Evolutionary conservation across 2,888 invertebrate genomes (phyloP), one percentile per base, ranked within the genome.

Genomic region (Dryobotodes eremita): DNA sequence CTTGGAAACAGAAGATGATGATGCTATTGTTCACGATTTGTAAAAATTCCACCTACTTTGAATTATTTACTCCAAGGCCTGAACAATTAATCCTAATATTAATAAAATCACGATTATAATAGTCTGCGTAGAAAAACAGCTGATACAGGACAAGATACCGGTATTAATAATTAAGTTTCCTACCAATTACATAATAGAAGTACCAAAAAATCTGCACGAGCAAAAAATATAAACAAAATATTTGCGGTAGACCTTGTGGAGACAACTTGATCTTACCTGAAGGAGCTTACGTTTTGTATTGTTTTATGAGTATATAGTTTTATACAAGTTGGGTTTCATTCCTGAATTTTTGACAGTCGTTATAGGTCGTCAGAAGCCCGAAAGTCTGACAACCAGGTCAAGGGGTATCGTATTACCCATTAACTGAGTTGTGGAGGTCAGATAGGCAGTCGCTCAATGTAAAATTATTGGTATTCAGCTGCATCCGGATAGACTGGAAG

Each of bases 191-290:
- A 53, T 62, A 73, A 76, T 11, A 15, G 42, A 53, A 36, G 10
- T 8, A 11, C 65, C 36, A 75, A 82, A 83, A 82, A 85, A 62
- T 23, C 7, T 55, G 62, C 62, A n/a, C 15, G 57, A 69, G 50
- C 26, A 70, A 71, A 77, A 70, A 78, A 48, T 74, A 42, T 71
- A 64, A 83, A 84, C 70, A 86, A 71, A 68, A 61, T 48, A 55
- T 46, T 71, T 42, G 31, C 50, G 5, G 50, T 42, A 59, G 62
- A 66, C 86, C 83, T 86, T 83, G 86, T 26, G 26, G 20, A 31
- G 46, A 61, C 15, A 20, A 31, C n/a, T 26, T 65, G 26, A 61
- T 69, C 69, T 82, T 72, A 31, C 76, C 42, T 61, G 69, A 68
- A 31, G 61, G 20, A 78, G 59, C 17, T 75, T 55, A n/a, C 10